Evolutionary conservation across 2,113 vertebrate species (phyloP), one percentile per base, ranked within the genome.

Genomic region (Blennius ocellaris): DNA sequence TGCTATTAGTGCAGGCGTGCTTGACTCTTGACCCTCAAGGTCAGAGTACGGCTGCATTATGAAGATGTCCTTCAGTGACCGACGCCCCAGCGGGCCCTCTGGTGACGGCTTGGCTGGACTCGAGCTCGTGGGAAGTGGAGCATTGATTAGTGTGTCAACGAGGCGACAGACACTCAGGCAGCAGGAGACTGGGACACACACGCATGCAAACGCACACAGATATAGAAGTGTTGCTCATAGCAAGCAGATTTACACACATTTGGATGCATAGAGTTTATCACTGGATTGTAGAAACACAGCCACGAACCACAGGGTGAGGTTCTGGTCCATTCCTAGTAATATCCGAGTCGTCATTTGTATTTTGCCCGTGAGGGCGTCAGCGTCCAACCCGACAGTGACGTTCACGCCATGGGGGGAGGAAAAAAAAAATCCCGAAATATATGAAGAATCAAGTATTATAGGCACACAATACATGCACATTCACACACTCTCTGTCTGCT

Each of bases 31-130:
- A 82, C 84, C 87, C 83, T 72, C 50, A 86, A 75, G 83, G 80
- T 82, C 61, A 76, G 17, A 57, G 66, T 30, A 62, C 2, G 40
- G 76, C 66, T 64, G 30, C 72, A 49, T 56, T 69, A 83, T 83
- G 73, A 81, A 86, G 64, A 82, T 63, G 77, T 78, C 80, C 80
- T 80, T 85, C 57, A 54, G 65, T 30, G 60, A 68, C 50, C n/a
- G 57, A 80, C 71, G 60, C 43, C 63, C 80, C 44, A 16, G 4
- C 45, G 52, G 66, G 49, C 59, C 50, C 67, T 53, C 41, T 77
- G 89, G 83, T 86, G 87, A 88, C 91, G 81, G 87, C 66, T 53
- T 75, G 82, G 75, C 80, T 87, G 73, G 65, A 73, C 41, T 55
- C 17, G 49, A 81, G 39, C 83, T 80, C 82, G 66, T 75, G 85